Base-by-base conservation (phyloP, 2,797 vertebrate species). In the Leptatherina wallacei region DNA sequence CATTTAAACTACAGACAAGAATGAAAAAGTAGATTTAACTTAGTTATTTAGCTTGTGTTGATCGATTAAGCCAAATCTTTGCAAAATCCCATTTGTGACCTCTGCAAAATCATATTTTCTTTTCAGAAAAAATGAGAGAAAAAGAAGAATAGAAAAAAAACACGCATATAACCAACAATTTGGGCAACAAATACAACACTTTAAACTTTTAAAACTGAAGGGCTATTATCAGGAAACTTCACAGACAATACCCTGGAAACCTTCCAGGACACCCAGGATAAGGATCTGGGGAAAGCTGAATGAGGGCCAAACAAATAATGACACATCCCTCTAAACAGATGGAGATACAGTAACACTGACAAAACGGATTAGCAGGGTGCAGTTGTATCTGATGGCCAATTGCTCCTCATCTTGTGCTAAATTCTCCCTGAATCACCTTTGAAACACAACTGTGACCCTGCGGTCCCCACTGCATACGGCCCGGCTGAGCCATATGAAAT, bases 321-420 rank as follows among this genome's bases (percentile, higher is more conserved):
- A 80, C 70, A 76, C 80, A 65, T 76, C 76, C 78, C 76, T 42
- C 77, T 70, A 78, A 86, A 83, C 88, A 87, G 85, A 90, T 77
- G 83, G 83, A 55, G 78, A 85, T 80, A 81, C 64, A 71, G 82
- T 83, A 74, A 77, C 79, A 60, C 72, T 80, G 85, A 85, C 88
- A 83, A 75, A 86, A 85, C 3, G 58, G 65, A 89, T 87, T 85
- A 88, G 79, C 62, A 0, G 81, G 75, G 58, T 58, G 61, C 82
- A 65, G 60, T 72, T 74, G 80, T 61, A 79, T 83, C 73, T 27
- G 24, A 65, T 54, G 61, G 87, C 79, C 84, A 73, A 67, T 85
- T 79, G 77, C 81, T 85, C 77, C 58, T 86, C 77, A 81, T 83
- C 83, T 71, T 35, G 69, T 44, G 80, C 72, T 85, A 72, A 75